Evolutionary conservation across 1,140 invertebrate species (phyloP).

Genomic region (Drosophila albomicans): DNA sequence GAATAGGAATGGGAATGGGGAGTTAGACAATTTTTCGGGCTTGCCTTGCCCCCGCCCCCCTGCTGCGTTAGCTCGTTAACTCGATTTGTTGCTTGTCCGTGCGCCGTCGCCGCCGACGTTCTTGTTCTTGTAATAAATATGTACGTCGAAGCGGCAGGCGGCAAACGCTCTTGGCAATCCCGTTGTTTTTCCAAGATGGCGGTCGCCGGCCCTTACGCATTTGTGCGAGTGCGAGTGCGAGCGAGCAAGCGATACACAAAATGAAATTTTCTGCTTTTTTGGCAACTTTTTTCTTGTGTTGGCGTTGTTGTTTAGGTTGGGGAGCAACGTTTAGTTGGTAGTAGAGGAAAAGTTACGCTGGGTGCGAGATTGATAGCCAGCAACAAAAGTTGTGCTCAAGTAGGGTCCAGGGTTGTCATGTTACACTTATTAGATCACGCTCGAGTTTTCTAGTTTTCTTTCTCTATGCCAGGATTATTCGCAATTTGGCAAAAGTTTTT

Average conservation of each 20-base stretch:
- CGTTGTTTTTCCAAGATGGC: slow-evolving; percentile 79
- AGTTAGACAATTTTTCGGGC: slow-evolving; percentile 15
- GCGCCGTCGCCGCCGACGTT: neutral
- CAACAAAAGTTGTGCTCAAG: neutral
- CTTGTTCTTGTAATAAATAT: slow-evolving; percentile 70
- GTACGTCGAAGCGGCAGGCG: slow-evolving; percentile 57
- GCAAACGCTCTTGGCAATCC: slow-evolving; percentile 27
- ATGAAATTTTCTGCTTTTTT: slow-evolving; percentile 36
- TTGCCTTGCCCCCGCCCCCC: slow-evolving; percentile 32
- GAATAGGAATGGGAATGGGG: neutral
- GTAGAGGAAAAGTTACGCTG: slow-evolving; percentile 13
- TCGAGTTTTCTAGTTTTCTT: neutral
- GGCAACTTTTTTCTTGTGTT: slow-evolving; percentile 23
- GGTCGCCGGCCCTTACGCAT: slow-evolving; percentile 20
- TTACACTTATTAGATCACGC: slow-evolving; percentile 4
- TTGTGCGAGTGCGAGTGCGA: neutral
- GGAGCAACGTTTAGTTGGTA: neutral
- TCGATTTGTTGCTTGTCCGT: slow-evolving; percentile 61
- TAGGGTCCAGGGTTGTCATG: slow-evolving; percentile 15
- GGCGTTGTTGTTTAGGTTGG: neutral
- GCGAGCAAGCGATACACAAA: slow-evolving; percentile 11
- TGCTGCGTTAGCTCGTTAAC: slow-evolving; percentile 78
- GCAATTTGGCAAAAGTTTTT: neutral
- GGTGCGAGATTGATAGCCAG: neutral
- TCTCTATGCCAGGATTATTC: neutral